Evolutionary conservation across 2,113 vertebrate genomes (phyloP).

Genomic region (Calyptommatus sinebrachiatus): DNA sequence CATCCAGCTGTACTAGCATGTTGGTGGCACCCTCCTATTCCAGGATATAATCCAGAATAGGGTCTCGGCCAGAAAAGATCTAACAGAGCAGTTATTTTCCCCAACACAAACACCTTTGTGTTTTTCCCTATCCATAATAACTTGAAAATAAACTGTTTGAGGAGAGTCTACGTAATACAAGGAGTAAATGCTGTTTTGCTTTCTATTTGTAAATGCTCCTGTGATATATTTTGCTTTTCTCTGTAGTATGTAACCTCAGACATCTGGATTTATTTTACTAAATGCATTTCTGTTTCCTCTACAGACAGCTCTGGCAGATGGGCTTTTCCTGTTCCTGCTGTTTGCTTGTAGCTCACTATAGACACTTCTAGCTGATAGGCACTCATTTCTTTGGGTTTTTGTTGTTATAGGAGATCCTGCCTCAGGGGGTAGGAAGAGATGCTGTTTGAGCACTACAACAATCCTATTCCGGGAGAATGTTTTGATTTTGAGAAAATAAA

Average conservation of each 20-base stretch:
- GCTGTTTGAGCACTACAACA: not conserved
- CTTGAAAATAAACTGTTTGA: too few relatives aligned
- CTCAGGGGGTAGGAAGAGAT: not conserved
- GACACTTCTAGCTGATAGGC: not conserved
- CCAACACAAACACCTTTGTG: too few relatives aligned
- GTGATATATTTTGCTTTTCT: not conserved
- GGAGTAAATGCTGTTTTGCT: not conserved
- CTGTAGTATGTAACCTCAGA: not conserved
- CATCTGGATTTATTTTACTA: not conserved
- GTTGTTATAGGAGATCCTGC: not conserved
- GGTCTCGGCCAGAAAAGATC: too few relatives aligned
- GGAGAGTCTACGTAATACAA: not conserved
- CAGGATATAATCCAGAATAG: too few relatives aligned
- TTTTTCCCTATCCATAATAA: too few relatives aligned
- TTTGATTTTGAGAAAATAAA: constrained; percentile 8
- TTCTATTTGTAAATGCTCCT: not conserved
- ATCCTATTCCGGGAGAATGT: not conserved
- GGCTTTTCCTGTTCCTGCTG: constrained; percentile 13
- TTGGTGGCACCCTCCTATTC: too few relatives aligned
- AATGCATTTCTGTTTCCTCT: not conserved
- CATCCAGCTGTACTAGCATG: too few relatives aligned
- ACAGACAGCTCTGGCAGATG: not conserved
- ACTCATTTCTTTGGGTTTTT: not conserved
- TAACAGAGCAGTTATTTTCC: too few relatives aligned
- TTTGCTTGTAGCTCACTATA: not conserved